Evolutionary conservation across 1,140 invertebrate species (phyloP), one percentile per base, ranked within the genome.

Genomic region (Thaumetopoea pityocampa): DNA sequence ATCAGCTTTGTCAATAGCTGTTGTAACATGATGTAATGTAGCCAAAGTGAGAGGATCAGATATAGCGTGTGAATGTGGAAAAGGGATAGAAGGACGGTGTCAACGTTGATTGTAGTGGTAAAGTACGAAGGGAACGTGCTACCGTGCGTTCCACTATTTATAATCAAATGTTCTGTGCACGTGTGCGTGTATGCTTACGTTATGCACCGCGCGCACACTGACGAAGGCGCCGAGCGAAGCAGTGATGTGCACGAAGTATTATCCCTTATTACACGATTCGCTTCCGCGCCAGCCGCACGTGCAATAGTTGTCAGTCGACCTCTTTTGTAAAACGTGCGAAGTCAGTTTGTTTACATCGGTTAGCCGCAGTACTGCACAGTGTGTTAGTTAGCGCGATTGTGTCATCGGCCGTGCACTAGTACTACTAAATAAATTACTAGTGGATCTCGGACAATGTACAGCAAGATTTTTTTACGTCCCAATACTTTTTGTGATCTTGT

Each of bases 71-170:
- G 12, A 7, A 12, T 24, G 70, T 12, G 47, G 5, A 53, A 77
- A 56, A 29, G 64, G 52, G 76, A 71, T 6, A 37, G 35, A 47
- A 12, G 38, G 37, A 49, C 42, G 40, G 63, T 76, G 63, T 72
- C 62, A 61, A 69, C 62, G 72, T 64, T 72, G 64, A 72, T 76
- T 77, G 73, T 77, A 67, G 70, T 64, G 54, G 70, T 73, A 40
- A 64, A 79, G 76, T 73, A 68, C 73, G 68, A 83, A 83, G 74
- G 77, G 77, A 78, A 78, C 80, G 77, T 81, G 77, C 77, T 84
- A 84, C 79, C 71, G 79, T 81, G 77, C 74, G 77, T 78, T 83
- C 69, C 61, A 83, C 79, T 83, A 81, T 83, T 81, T 81, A 74
- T 80, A 80, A 83, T 83, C 71, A 80, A 83, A 80, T 77, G 65